Evolutionary conservation across 1,140 invertebrate species (phyloP), one percentile per base, ranked within the genome.

Genomic region (Zaprionus capensis): DNA sequence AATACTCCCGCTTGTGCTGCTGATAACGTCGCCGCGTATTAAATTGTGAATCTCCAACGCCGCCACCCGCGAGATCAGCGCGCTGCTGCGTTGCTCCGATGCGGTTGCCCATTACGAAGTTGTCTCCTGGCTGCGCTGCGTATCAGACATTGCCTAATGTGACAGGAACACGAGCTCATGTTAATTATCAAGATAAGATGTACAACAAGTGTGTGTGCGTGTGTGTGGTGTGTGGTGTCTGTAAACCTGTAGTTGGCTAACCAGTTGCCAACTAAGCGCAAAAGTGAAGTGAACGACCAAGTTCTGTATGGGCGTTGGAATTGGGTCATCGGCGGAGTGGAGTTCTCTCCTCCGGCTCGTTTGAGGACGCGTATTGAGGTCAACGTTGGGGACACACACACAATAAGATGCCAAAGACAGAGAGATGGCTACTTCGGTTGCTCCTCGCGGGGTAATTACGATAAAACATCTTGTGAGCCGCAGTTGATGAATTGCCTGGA

Each of bases 111-210:
- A 88, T 90, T 76, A 90, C 70, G 61, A 71, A 34, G 79, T 31
- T 26, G 28, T 63, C 46, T 55, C 51, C 74, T 80, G 72, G 80
- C 41, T 46, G 41, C 74, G 51, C 51, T 66, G 75, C 49, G 68
- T 70, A 75, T 88, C 85, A 81, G 58, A 64, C 84, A 87, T 87
- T 64, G 84, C 84, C 84, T 87, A 84, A 87, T 81, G 55, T 64
- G 81, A 83, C 74, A 84, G 55, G 55, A 58, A 76, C 77, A 80
- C 22, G 58, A 34, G 53, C 56, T 63, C n/a, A 65, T 70, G 66
- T 85, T 79, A 83, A 78, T 78, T 44, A 53, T 28, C 2, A 51
- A 34, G 28, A 49, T 34, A 5, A 34, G 31, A 2, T 34, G 31
- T 34, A 31, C 49, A 71, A 44, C n/a, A 56, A 31, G 28, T 44